A percentile compares a stretch with the other conserved stretches of the same genome.
Evolutionary conservation across 2,113 vertebrate species (phyloP).

Genomic region (Mirounga angustirostris): DNA sequence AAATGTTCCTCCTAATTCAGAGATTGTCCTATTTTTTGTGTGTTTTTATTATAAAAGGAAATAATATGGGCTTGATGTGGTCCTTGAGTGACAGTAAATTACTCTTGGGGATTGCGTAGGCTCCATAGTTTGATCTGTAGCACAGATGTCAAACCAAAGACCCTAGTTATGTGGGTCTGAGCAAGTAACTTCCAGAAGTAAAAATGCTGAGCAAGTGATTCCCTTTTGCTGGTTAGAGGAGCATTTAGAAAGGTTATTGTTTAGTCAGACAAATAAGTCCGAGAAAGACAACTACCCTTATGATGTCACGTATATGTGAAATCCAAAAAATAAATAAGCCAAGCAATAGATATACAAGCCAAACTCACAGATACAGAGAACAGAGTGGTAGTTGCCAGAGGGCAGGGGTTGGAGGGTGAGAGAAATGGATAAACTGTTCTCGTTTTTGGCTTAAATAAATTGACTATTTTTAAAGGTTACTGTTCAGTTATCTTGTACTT

Average conservation of each 20-base stretch:
- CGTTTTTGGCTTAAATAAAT: neutral
- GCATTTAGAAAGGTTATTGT: neutral
- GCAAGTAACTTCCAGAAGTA: neutral
- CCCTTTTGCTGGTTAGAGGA: neutral
- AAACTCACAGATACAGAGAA: neutral
- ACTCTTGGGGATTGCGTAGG: neutral
- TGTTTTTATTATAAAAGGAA: slow-evolving; percentile 2
- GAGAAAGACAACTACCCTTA: neutral
- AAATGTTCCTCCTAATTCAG: neutral
- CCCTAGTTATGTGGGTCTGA: neutral
- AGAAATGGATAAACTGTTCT: neutral
- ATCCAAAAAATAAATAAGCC: neutral
- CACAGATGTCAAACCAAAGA: neutral
- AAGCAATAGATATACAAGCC: neutral
- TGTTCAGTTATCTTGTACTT: slow-evolving; percentile 15
- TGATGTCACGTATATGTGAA: neutral
- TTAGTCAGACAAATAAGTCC: neutral
- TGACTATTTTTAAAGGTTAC: neutral
- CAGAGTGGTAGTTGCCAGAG: neutral
- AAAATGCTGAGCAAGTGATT: neutral
- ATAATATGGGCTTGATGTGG: neutral
- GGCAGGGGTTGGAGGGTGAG: neutral
- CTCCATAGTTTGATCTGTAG: neutral
- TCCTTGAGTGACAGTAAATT: neutral
- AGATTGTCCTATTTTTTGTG: neutral